phyloP scores from a whole-genome alignment of 2,888 invertebrate species.

The Blastobasis lacticolella region DNA sequence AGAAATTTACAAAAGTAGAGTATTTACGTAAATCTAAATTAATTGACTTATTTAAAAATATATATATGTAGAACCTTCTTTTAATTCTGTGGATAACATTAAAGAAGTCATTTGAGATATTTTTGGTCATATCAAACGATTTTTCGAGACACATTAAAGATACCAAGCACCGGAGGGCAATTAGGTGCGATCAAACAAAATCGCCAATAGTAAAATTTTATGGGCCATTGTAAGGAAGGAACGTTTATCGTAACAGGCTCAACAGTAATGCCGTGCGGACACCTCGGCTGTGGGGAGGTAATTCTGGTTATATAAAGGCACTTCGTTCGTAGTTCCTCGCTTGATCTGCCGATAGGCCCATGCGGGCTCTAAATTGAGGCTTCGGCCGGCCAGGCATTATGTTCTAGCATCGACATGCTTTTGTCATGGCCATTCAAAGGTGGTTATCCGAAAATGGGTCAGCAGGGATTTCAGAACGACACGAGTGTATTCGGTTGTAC shows the following conservation, averaged over 20 bases:
- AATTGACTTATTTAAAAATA: no score
- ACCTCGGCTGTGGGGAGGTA: constrained; percentile 1
- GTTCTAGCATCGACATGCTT: constrained; percentile 62
- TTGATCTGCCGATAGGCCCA: constrained; percentile 43
- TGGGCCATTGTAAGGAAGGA: constrained; percentile 26
- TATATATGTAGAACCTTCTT: no score
- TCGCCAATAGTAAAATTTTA: constrained; percentile 25
- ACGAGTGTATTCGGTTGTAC: constrained; percentile 33
- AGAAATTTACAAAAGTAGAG: no score
- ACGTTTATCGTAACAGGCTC: constrained; percentile 34
- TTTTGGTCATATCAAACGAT: no score
- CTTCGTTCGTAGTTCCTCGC: constrained; percentile 27
- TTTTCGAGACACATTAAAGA: no score
- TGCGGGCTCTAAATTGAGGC: constrained; percentile 62
- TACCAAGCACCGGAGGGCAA: no score
- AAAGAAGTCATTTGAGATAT: no score
- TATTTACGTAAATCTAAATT: no score
- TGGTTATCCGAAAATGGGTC: constrained; percentile 61
- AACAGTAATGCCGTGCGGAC: constrained; percentile 25
- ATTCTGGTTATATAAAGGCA: constrained; percentile 2
- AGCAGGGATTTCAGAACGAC: constrained; percentile 47
- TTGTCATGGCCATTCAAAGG: constrained; percentile 61
- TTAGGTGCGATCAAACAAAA: not conserved
- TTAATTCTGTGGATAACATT: no score
- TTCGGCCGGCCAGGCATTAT: constrained; percentile 49